phyloP scores from a whole-genome alignment of 2,888 invertebrate species.

The Rhimphoctona megacephalus region DNA sequence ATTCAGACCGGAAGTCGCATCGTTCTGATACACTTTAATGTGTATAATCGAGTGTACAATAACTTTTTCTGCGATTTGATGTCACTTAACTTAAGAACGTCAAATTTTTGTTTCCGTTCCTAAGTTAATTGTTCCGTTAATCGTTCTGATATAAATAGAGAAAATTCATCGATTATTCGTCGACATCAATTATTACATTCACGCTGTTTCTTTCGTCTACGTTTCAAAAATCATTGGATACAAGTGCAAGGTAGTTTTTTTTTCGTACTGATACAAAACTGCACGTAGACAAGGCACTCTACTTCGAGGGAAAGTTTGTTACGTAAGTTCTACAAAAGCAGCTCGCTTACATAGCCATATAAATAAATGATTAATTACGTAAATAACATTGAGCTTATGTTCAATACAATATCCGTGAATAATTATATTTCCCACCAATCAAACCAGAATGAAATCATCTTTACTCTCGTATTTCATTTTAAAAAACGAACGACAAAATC shows the following conservation, averaged over 20 bases:
- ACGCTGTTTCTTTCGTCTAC: not conserved
- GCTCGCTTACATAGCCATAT: constrained; percentile 13
- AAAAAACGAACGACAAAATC: not conserved
- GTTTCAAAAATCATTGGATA: constrained; percentile 37
- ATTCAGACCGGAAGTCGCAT: constrained; percentile 69
- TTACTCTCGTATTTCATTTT: not conserved
- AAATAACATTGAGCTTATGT: constrained; percentile 9
- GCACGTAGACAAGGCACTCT: constrained; percentile 53
- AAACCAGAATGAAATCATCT: not conserved
- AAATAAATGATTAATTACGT: constrained; percentile 45
- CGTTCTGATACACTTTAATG: constrained; percentile 43
- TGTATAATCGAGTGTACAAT: constrained; percentile 23
- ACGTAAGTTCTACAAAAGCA: constrained; percentile 73
- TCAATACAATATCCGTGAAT: not conserved
- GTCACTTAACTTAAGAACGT: not conserved
- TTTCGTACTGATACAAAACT: constrained; percentile 63
- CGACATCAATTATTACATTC: constrained; percentile 8
- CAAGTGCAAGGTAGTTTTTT: constrained; percentile 80
- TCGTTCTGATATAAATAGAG: not conserved
- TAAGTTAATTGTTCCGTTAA: no score
- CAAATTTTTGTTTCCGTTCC: constrained; percentile 28
- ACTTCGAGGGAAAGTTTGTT: constrained; percentile 80
- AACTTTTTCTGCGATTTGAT: not conserved
- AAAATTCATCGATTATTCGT: not conserved
- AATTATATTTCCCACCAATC: not conserved